Percentiles rank a stretch among this genome's conserved stretches.
Evolutionary conservation across 2,113 vertebrate genomes (phyloP).

Genomic region (Mus musculus): DNA sequence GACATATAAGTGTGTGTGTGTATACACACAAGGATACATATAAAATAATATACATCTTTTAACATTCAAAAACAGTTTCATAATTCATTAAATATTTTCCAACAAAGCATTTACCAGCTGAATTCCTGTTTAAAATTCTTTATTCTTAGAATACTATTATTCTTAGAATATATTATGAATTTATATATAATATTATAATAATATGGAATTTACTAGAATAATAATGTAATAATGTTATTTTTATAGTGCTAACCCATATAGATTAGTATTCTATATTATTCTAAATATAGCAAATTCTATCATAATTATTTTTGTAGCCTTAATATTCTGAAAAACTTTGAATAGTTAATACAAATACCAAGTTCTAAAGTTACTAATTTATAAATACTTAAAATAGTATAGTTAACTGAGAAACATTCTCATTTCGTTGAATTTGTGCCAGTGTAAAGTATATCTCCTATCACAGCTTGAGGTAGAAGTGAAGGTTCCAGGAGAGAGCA

Average conservation of each 20-base stretch:
- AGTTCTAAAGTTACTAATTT: not conserved
- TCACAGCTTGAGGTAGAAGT: not conserved
- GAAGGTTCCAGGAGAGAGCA: not conserved
- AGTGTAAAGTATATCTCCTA: not conserved
- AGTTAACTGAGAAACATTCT: slow-evolving; percentile 9
- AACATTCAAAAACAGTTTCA: not conserved
- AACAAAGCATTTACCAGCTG: slow-evolving; percentile 38
- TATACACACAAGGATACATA: not conserved
- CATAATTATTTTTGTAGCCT: not conserved
- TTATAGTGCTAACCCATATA: not conserved
- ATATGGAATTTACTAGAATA: no score
- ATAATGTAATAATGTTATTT: not conserved
- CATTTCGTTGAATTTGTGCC: not conserved
- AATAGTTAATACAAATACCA: not conserved
- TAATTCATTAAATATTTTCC: slow-evolving; percentile 54
- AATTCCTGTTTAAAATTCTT: slow-evolving; percentile 46
- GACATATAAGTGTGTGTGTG: no score
- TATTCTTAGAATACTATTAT: not conserved
- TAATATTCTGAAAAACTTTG: not conserved
- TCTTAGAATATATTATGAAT: no score
- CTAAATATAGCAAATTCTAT: not conserved
- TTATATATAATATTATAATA: no score
- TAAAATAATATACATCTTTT: not conserved
- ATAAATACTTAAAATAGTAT: not conserved
- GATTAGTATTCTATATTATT: not conserved